Base-by-base conservation (phyloP, 2,113 vertebrate genomes). In the Tetraodon nigroviridis region DNA sequence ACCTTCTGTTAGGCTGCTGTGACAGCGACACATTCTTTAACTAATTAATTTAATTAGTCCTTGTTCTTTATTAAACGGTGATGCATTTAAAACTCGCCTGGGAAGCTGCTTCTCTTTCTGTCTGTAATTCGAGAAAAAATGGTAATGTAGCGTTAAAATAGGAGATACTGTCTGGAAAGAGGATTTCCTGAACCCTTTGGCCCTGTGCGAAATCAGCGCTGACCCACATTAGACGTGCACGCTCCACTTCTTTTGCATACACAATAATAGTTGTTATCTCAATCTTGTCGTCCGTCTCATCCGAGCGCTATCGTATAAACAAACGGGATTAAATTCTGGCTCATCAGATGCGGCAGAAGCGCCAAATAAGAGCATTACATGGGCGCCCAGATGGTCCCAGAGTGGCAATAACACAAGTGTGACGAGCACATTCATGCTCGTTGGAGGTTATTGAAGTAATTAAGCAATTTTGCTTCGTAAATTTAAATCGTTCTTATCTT, bases 191-290 rank as follows among this genome's bases (percentile, higher is more conserved):
- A 24, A 61, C 41, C 40, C 62, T 19, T 24, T 50, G 37, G 57
- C 61, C 61, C 51, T 49, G 20, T 70, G 44, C 53, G 71, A 70
- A 65, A 56, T 81, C 73, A 56, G 58, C 37, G 32, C 18, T 86
- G 85, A 83, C 84, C 81, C 80, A 83, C 56, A 79, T 85, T 52
- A 45, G 41, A 73, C 52, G 51, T 27, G 42, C 61, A 67, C 16
- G 73, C 67, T 75, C 76, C 55, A 69, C 40, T 81, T 84, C 51
- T 74, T 68, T 60, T 21, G 27, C 50, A 61, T 37, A 37, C 58
- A 66, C 48, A 55, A 69, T 75, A 67, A 65, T 71, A 55, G 37
- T 20, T 41, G n/a, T 64, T 70, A 67, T 75, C 57, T 61, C 63
- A 80, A 68, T 44, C 47, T 67, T 58, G 51, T 71, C 47, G 64